Base-by-base conservation (phyloP, 2,113 vertebrate species). In the Thalassoma bifasciatum region DNA sequence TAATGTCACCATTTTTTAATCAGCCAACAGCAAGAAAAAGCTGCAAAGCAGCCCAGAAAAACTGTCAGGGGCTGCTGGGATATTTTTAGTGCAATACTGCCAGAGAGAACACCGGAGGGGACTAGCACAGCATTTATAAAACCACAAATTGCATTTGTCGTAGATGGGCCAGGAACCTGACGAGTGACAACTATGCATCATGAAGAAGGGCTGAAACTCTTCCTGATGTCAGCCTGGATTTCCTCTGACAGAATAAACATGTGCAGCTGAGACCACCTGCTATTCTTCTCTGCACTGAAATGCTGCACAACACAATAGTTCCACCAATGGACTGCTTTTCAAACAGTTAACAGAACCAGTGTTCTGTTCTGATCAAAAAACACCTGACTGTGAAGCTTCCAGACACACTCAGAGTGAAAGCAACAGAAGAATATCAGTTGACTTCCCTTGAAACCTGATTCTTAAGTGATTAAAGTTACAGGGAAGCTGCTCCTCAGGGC, bases 31-130 rank as follows among this genome's bases (percentile, higher is more conserved):
- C 62, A 71, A 60, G 26, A 74, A 65, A 68, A 44, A 13, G 56
- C 49, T 42, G 44, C 72, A 71, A 53, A 36, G 74, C 60, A 51
- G 30, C 3, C 30, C 24, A 30, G 64, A 66, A 63, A 64, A 64
- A 42, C 36, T 73, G 72, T 69, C 72, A 76, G 30, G 52, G 75
- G 67, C 58, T 60, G 24, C 51, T 19, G 54, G 73, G 80, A 77
- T 75, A 85, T 83, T 89, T 78, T 79, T 73, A 58, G 61, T 40
- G n/a, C 40, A 49, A 59, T 49, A 30, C 50, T 58, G 72, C 63
- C 70, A 69, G 66, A 61, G 57, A 78, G 58, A 78, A 42, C 53
- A 75, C 73, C 65, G 50, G 68, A 63, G 66, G 77, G 62, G 38
- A 12, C 67, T 68, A 74, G 61, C 67, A 70, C 53, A 21, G 30